phyloP scores from a whole-genome alignment of 2,888 invertebrate species.

The Priocnemis perturbator region DNA sequence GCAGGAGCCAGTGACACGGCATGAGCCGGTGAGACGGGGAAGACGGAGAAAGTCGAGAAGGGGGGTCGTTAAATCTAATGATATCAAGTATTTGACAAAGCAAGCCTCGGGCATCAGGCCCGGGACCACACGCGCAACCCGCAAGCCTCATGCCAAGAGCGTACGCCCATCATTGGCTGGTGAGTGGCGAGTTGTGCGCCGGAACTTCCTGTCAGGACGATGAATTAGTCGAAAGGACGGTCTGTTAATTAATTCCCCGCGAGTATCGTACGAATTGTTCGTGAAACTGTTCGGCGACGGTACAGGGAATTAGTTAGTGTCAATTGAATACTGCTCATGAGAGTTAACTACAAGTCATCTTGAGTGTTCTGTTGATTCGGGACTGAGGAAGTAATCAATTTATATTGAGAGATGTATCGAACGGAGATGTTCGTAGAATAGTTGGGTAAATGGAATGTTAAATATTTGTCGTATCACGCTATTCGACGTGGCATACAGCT shows the following conservation, averaged over 20 bases:
- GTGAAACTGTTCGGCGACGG: too few relatives aligned
- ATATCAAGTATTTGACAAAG: constrained; percentile 71
- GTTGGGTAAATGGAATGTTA: constrained; percentile 42
- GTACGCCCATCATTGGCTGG: background rate
- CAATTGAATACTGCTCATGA: too few relatives aligned
- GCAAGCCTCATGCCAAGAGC: background rate
- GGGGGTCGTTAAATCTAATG: constrained; percentile 72
- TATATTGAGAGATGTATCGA: background rate
- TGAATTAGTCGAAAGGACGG: too few relatives aligned
- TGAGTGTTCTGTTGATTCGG: too few relatives aligned
- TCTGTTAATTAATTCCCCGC: too few relatives aligned
- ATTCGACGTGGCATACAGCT: constrained; percentile 35
- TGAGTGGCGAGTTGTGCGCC: too few relatives aligned
- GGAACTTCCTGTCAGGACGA: too few relatives aligned
- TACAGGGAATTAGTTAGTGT: too few relatives aligned
- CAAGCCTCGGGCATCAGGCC: constrained; percentile 40
- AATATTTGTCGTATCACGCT: constrained; percentile 52
- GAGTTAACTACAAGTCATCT: too few relatives aligned
- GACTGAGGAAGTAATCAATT: too few relatives aligned
- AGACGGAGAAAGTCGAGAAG: constrained; percentile 28
- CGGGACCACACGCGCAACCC: constrained; percentile 62
- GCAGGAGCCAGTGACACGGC: constrained; percentile 70
- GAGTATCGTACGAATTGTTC: too few relatives aligned
- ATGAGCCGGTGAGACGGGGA: constrained; percentile 48
- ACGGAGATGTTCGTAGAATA: background rate